Conservation (phyloP, 1,140 invertebrate genomes). For the Scaptodrosophila lebanonensis region DNA sequence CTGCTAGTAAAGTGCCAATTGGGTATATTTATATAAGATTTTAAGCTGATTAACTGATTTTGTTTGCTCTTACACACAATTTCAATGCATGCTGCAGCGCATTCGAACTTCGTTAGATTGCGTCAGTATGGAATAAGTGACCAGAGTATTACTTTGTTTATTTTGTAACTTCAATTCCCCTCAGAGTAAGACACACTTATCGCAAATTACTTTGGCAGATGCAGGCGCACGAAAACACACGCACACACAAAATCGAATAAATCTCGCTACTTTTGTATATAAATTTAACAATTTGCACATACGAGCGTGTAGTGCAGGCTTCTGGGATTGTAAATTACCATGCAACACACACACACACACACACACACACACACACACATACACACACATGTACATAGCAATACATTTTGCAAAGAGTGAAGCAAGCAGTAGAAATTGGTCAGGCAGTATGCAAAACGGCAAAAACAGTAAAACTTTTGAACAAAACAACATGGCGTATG, state of each 20-base stretch:
- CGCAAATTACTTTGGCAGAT: constrained; percentile 75
- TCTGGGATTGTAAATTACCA: constrained; percentile 70
- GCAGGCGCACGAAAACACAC: constrained; percentile 31
- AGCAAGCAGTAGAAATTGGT: constrained; percentile 43
- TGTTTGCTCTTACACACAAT: too few relatives aligned
- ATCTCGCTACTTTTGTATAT: constrained; percentile 66
- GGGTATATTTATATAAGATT: too few relatives aligned
- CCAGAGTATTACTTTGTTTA: constrained; percentile 53
- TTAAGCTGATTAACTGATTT: too few relatives aligned
- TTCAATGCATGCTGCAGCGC: constrained; percentile 40
- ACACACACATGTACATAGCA: background rate
- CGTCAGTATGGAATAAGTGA: constrained; percentile 48
- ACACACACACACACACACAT: background rate
- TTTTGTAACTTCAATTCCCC: constrained; percentile 42
- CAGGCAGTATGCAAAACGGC: constrained; percentile 29
- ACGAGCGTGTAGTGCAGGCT: constrained; percentile 48
- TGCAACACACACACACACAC: constrained; percentile 7
- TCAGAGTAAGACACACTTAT: constrained; percentile 74
- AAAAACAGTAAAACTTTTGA: constrained; percentile 55
- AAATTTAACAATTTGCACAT: constrained; percentile 73
- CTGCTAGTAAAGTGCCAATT: too few relatives aligned
- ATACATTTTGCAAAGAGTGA: constrained; percentile 31
- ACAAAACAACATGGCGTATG: constrained; percentile 52
- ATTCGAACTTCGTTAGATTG: constrained; percentile 39
- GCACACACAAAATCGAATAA: too few relatives aligned